phyloP scores from a whole-genome alignment of 2,888 invertebrate genomes.

The Chrysotoxum bicinctum region DNA sequence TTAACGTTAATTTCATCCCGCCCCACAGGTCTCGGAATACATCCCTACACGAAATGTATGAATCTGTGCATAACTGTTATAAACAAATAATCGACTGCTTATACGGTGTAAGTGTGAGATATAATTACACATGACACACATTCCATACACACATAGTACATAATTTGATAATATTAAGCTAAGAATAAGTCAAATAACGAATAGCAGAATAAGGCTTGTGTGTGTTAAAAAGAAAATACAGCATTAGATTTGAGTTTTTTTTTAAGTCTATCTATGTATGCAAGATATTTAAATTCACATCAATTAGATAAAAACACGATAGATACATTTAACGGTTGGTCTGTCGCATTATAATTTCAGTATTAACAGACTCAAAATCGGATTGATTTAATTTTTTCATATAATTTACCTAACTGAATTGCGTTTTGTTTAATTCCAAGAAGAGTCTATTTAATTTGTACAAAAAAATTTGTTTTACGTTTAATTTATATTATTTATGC shows the following conservation, averaged over 20 bases:
- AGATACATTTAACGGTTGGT: constrained; percentile 31
- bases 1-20: no score
- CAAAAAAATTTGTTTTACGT: constrained; percentile 53
- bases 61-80: no score
- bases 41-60: no score
- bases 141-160: no score
- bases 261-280: constrained; percentile 28
- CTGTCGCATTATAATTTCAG: constrained; percentile 24
- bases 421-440: constrained; percentile 48
- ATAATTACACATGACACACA: no score
- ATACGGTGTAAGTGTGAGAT: no score
- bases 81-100: no score
- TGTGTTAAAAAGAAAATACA: background rate
- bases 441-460: constrained; percentile 61
- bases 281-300: constrained; percentile 35
- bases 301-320: constrained; percentile 42
- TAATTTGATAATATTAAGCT: no score
- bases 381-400: background rate
- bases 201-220: background rate
- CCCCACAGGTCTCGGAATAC: no score
- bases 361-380: constrained; percentile 17
- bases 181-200: no score
- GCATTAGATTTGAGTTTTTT: constrained; percentile 21
- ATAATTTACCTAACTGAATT: constrained; percentile 49
- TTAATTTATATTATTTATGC: constrained; percentile 35